These are phyloP conservation scores for Gandaritis pyraliata DNA, from an alignment of 2,888 invertebrate species.

Conservation along the genomic window DNA sequence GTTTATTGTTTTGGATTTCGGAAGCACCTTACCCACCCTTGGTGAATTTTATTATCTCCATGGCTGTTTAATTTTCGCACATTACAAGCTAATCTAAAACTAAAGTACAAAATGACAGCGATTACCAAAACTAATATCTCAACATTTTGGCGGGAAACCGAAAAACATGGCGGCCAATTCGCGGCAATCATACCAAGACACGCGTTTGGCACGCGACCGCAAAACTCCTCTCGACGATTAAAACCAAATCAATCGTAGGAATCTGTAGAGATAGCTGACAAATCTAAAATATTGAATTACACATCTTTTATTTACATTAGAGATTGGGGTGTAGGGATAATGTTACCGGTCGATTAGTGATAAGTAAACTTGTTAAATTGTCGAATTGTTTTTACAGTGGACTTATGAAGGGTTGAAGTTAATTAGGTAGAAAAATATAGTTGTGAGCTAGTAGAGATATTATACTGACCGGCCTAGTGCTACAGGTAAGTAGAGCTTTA, in stretches of 20 bases:
- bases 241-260: slow-evolving; percentile 68
- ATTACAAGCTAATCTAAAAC: slow-evolving; percentile 49
- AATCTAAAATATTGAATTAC: slow-evolving; percentile 78
- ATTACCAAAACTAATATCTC: slow-evolving; percentile 58
- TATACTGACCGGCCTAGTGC: no score
- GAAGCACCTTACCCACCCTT: no score
- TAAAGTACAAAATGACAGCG: slow-evolving; percentile 59
- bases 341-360: slow-evolving; percentile 64
- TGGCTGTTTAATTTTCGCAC: slow-evolving; percentile 8
- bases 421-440: neutral
- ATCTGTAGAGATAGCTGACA: slow-evolving; percentile 64
- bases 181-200: slow-evolving; percentile 52
- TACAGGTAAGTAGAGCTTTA: no score
- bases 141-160: slow-evolving; percentile 45
- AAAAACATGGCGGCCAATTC: slow-evolving; percentile 63
- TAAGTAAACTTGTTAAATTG: slow-evolving; percentile 44
- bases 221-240: slow-evolving; percentile 59
- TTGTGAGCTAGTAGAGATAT: no score
- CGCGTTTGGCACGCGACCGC: slow-evolving; percentile 71
- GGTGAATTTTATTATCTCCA: no score
- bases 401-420: neutral
- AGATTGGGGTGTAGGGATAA: slow-evolving; percentile 70
- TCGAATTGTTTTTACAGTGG: slow-evolving; percentile 57
- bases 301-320: slow-evolving; percentile 78
- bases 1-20: no score